Evolutionary conservation across 2,797 vertebrate genomes (phyloP).

Genomic region (Margarornis squamiger): DNA sequence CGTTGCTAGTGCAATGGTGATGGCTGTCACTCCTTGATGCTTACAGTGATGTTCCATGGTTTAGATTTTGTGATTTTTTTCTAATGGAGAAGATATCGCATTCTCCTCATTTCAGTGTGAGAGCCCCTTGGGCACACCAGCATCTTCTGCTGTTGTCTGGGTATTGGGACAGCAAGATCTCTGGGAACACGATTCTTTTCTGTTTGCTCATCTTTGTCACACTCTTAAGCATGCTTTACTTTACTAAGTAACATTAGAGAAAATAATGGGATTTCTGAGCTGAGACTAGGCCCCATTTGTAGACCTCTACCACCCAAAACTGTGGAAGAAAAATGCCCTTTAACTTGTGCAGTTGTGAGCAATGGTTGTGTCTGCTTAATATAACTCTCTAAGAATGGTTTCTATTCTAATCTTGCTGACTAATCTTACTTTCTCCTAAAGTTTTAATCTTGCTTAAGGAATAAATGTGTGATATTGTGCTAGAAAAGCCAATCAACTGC

Average conservation of each 20-base stretch:
- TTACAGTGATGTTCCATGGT: background rate
- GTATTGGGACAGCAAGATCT: background rate
- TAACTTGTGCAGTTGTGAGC: background rate
- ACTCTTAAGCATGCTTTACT: background rate
- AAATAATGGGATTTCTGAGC: background rate
- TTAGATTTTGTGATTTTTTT: background rate
- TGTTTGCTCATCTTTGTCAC: background rate
- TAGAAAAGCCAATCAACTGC: slow-evolving; percentile 23
- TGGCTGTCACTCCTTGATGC: background rate
- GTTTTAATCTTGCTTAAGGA: slow-evolving; percentile 44
- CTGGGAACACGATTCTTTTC: background rate
- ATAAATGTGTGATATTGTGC: slow-evolving; percentile 39
- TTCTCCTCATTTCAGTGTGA: background rate
- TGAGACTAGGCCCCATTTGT: background rate
- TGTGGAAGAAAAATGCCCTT: background rate
- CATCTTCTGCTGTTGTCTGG: background rate
- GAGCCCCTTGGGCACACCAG: background rate
- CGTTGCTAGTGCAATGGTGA: background rate
- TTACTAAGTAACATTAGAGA: background rate
- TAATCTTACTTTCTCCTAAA: slow-evolving; percentile 49
- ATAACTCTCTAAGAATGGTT: background rate
- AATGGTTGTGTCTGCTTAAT: background rate
- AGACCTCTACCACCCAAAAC: background rate
- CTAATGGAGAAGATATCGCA: accelerated
- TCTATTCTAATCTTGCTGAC: slow-evolving; percentile 26